Evolutionary conservation across 2,113 vertebrate species (phyloP).

Genomic region (Chloroceryle aenea): DNA sequence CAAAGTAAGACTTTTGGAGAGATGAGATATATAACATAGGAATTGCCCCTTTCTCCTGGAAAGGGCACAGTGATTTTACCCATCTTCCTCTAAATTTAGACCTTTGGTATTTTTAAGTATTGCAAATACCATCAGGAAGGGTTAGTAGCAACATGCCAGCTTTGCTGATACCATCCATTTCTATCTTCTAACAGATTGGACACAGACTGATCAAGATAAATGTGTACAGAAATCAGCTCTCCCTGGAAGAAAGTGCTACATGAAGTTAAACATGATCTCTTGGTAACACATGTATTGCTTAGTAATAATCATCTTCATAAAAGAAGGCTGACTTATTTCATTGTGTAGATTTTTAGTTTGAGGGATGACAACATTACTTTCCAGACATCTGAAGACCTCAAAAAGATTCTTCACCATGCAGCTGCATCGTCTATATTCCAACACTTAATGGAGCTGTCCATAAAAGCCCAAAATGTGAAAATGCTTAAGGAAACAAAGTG

Average conservation of each 20-base stretch:
- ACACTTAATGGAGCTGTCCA: not conserved
- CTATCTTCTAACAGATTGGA: conserved; percentile 38
- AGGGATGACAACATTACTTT: not conserved
- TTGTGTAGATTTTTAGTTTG: not conserved
- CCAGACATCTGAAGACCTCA: not conserved
- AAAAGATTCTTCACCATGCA: not conserved
- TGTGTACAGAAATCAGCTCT: not conserved
- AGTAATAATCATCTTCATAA: not conserved
- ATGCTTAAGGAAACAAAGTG: not conserved
- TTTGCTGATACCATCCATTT: not conserved
- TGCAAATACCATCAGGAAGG: not conserved
- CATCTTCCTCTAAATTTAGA: conserved; percentile 26
- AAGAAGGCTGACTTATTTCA: not conserved
- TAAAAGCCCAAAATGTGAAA: not conserved
- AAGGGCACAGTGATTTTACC: not conserved
- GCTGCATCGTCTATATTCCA: not conserved
- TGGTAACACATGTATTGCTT: not conserved
- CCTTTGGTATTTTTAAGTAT: conserved; percentile 25
- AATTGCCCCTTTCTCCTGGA: not conserved
- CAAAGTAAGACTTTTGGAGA: not conserved
- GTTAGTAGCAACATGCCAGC: not conserved
- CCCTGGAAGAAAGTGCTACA: not conserved
- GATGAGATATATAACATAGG: not conserved
- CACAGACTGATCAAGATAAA: conserved; percentile 12
- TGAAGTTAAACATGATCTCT: not conserved